Conservation (phyloP, 2,113 vertebrate species). For the Terrapene triunguis region DNA sequence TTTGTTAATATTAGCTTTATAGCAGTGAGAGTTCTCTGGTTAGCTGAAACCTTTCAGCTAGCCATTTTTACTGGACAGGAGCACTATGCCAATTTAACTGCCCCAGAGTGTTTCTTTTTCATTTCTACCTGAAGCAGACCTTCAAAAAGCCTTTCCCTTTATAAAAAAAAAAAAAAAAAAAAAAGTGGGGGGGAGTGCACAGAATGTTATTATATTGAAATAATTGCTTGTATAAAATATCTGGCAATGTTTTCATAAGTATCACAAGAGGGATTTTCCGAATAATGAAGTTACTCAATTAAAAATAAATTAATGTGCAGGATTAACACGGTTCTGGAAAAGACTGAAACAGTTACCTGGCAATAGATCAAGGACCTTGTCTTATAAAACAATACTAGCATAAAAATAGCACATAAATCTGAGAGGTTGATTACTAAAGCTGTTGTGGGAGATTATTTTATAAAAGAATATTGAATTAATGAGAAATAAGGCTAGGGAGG, state of each 20-base stretch:
- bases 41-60: neutral
- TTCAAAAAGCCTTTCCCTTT: neutral
- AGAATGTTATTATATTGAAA: neutral
- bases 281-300: conserved; percentile 72
- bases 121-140: neutral
- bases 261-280: conserved; percentile 56
- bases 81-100: neutral
- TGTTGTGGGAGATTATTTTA: conserved; percentile 61
- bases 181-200: neutral
- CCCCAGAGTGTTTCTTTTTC: neutral
- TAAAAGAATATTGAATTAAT: conserved; percentile 73
- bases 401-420: conserved; percentile 77
- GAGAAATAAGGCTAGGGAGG: conserved; percentile 47
- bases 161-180: neutral
- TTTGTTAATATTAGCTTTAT: neutral
- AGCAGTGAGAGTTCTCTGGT: neutral
- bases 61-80: neutral
- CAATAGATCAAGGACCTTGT: conserved; percentile 73
- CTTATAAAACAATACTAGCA: conserved; percentile 70
- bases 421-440: conserved; percentile 62
- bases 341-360: conserved; percentile 62
- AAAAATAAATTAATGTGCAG: conserved; percentile 67
- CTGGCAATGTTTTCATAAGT: conserved; percentile 4
- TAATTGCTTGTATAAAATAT: conserved; percentile 38
- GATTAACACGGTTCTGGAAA: conserved; percentile 56